Percentiles rank a stretch among this genome's conserved stretches.
These are phyloP conservation scores for Epizoanthus ramosus DNA, from an alignment of 92 coral and sea anemone species.

Conservation along the genomic window DNA sequence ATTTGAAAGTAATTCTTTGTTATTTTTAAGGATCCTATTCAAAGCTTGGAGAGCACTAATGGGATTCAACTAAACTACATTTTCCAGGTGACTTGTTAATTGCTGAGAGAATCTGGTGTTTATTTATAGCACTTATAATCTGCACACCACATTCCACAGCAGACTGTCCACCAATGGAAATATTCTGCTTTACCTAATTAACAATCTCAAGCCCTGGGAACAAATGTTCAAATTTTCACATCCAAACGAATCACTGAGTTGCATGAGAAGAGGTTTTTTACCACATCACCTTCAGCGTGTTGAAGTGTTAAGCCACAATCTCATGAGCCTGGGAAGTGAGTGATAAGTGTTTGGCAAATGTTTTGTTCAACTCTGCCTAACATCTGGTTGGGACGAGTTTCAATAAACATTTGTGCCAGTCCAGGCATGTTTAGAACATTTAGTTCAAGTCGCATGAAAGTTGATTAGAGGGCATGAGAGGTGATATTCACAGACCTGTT, in stretches of 20 bases:
- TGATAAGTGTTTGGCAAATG: too few species aligned
- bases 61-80: slow-evolving; percentile 15
- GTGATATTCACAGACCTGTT: too few species aligned
- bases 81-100: slow-evolving; percentile 18
- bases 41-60: slow-evolving; percentile 16
- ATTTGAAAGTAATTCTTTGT: slow-evolving; percentile 3
- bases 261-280: background rate
- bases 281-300: background rate
- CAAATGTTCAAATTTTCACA: background rate
- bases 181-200: too few species aligned
- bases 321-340: background rate
- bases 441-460: too few species aligned
- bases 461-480: too few species aligned
- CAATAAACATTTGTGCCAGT: too few species aligned
- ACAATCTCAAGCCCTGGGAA: too few species aligned
- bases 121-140: background rate
- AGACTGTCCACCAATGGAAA: background rate
- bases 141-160: background rate
- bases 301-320: background rate
- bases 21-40: slow-evolving; percentile 15
- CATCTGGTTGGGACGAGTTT: too few species aligned
- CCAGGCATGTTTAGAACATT: too few species aligned
- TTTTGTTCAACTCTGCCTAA: too few species aligned
- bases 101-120: background rate
- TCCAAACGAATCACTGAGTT: background rate